Percentiles rank a stretch among this genome's conserved stretches.
Conservation (phyloP, 2,113 vertebrate genomes). For the Phaethornis superciliosus region DNA sequence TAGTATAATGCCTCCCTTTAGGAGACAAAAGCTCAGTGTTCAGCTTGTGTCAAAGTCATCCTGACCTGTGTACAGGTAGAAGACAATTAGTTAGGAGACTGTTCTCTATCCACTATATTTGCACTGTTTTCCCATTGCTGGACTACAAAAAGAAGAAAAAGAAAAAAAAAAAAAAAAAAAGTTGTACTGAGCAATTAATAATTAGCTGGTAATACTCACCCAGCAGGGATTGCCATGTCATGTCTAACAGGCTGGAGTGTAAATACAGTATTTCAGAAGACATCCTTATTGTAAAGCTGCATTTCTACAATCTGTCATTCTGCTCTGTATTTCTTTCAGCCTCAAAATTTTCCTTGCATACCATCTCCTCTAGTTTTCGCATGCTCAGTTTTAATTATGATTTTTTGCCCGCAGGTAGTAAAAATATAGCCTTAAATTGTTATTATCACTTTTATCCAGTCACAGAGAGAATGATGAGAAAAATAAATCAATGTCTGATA, state of each 20-base stretch:
- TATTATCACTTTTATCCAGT: not conserved
- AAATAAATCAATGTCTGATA: slow-evolving; percentile 35
- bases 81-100: not conserved
- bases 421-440: slow-evolving; percentile 1
- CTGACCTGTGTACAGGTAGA: not conserved
- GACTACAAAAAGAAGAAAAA: not conserved
- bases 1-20: not conserved
- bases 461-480: not conserved
- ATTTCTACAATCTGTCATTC: not conserved
- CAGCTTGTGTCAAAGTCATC: not conserved
- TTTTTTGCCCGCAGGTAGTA: not conserved
- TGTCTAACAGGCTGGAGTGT: not conserved
- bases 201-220: not conserved
- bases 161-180: not conserved
- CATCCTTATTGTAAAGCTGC: not conserved
- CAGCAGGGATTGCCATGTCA: not conserved
- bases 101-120: not conserved
- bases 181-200: not conserved
- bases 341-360: slow-evolving; percentile 13
- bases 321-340: not conserved
- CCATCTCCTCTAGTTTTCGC: not conserved
- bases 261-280: not conserved
- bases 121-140: not conserved
- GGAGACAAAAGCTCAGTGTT: not conserved
- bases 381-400: not conserved